These are phyloP conservation scores for Mus minutoides DNA, from an alignment of 2,797 vertebrate species.

Conservation along the genomic window DNA sequence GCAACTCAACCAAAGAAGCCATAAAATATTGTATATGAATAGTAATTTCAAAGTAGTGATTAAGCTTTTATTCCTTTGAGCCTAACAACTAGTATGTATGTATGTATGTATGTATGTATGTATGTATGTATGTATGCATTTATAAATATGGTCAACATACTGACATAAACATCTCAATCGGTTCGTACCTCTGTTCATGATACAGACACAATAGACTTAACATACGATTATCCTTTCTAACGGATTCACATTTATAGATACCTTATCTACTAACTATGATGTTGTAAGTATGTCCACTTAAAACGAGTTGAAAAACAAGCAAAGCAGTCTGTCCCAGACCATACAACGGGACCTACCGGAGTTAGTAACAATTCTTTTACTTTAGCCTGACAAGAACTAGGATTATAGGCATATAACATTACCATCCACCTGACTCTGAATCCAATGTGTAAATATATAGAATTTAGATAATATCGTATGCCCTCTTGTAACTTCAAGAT, in stretches of 20 bases:
- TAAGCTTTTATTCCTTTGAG: slow-evolving; percentile 8
- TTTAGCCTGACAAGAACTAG: background rate
- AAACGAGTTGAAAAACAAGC: too few species aligned
- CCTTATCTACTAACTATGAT: too few species aligned
- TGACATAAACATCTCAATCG: too few species aligned
- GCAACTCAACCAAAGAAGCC: background rate
- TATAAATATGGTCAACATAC: background rate
- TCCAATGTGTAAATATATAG: background rate
- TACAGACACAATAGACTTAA: too few species aligned
- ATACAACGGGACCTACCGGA: too few species aligned
- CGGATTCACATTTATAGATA: too few species aligned
- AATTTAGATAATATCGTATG: background rate
- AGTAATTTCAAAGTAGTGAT: background rate
- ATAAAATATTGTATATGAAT: background rate
- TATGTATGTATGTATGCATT: background rate
- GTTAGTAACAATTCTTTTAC: too few species aligned
- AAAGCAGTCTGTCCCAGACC: too few species aligned
- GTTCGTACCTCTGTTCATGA: too few species aligned
- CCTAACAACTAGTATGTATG: background rate
- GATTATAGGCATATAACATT: background rate
- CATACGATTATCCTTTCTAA: too few species aligned
- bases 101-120: slow-evolving; percentile 6
- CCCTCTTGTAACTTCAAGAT: background rate
- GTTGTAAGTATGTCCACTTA: too few species aligned
- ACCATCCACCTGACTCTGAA: too few species aligned